These are phyloP conservation scores for Chelonus formosanus DNA, from an alignment of 2,888 invertebrate genomes.

Conservation along the genomic window DNA sequence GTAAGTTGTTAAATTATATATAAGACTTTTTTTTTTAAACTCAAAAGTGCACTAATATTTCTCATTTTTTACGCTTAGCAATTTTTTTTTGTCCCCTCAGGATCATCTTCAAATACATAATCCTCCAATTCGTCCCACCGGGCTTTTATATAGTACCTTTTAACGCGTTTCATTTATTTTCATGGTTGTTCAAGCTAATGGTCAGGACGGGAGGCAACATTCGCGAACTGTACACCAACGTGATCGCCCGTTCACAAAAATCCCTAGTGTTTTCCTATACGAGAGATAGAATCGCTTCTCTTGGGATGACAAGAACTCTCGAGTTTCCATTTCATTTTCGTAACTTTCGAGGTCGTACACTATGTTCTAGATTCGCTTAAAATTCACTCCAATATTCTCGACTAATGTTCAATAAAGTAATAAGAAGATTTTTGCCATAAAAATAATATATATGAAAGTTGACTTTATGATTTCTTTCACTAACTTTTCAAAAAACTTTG, in stretches of 20 bases:
- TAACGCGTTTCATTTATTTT: constrained; percentile 25
- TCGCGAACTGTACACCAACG: background rate
- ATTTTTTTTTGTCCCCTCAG: background rate
- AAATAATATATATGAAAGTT: background rate
- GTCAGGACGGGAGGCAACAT: constrained; percentile 9
- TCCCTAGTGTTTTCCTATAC: constrained; percentile 14
- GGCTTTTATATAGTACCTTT: constrained; percentile 7
- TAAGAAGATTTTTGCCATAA: background rate
- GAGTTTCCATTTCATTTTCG: constrained; percentile 30
- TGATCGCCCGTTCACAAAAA: constrained; percentile 7
- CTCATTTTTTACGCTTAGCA: constrained; percentile 12
- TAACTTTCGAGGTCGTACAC: constrained; percentile 20
- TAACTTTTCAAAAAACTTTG: background rate
- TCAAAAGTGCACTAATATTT: constrained; percentile 8
- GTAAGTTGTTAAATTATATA: background rate
- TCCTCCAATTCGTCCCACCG: background rate
- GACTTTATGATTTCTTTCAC: background rate
- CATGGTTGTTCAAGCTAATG: constrained; percentile 22
- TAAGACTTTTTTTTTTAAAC: background rate
- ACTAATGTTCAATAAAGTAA: constrained; percentile 9
- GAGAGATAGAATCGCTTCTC: background rate
- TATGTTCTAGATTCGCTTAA: background rate
- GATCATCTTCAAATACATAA: constrained; percentile 17
- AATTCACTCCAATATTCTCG: no score
- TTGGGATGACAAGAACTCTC: constrained; percentile 8